Evolutionary conservation across 23 tunicate genomes (phyloP), one percentile per base, ranked within the genome.

Genomic region (Ascidia mentula): DNA sequence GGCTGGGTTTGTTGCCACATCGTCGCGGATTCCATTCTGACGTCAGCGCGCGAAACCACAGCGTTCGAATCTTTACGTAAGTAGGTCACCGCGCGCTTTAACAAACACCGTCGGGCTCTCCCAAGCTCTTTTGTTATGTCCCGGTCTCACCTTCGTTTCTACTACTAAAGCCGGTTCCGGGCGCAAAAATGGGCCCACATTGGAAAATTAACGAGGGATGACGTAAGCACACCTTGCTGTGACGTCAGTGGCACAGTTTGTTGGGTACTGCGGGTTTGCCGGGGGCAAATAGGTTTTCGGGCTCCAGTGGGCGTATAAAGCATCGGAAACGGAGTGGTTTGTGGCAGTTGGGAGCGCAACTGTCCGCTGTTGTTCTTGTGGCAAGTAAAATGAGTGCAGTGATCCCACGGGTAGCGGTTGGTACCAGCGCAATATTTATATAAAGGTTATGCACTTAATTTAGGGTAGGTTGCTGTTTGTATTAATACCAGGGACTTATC

Each of bases 1-100:
- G 65, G 13, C 28, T 53, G 65, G 24, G 1, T 53, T 53, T 53
- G 65, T 53, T 28, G 65, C 65, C 24, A 53, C 65, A 9, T 26
- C 65, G 65, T 53, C 65, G 28, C 65, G 13, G 13, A 53, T 53
- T 53, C 65, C 65, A 53, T 53, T 53, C 65, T 53, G 65, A 53
- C 65, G 65, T 53, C 7, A 53, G 28, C 4, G 65, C 28, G 65
- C 65, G 13, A 6, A 53, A 53, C 22, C 22, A 53, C 65, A 53
- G 53, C 53, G 53, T 42, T 15, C 53, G 53, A 42, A 12, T 9
- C 53, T 42, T 15, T 12, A 42, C 12, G 53, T 9, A 53, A 53
- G 65, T 53, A 28, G 65, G 65, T 53, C 65, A 53, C 28, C 65
- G 12, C 13, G 22, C 65, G 13, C 65, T 9, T n/a, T n/a, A 9